Conservation (phyloP, 2,888 invertebrate genomes). For the Zhuqinia jingwanae region DNA sequence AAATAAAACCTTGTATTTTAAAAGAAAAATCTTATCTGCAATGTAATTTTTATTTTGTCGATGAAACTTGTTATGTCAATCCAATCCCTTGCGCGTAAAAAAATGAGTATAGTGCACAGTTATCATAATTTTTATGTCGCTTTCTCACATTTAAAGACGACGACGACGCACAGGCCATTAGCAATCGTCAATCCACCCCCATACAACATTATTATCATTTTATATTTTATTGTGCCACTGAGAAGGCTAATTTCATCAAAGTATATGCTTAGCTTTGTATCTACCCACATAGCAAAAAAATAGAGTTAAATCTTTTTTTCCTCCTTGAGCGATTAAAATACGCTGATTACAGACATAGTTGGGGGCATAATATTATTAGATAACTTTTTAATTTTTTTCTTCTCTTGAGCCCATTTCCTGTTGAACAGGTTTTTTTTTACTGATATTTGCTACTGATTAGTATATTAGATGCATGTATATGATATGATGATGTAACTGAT, state of each 20-base stretch:
- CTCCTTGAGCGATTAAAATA: slow-evolving; percentile 7
- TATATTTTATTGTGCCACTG: too few relatives aligned
- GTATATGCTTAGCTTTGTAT: neutral
- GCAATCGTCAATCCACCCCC: slow-evolving; percentile 17
- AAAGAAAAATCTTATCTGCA: too few relatives aligned
- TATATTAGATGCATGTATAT: neutral
- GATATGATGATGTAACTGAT: too few relatives aligned
- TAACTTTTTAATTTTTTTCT: neutral
- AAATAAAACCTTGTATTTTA: neutral
- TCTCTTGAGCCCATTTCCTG: slow-evolving; percentile 66
- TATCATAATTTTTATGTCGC: neutral
- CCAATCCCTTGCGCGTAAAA: too few relatives aligned
- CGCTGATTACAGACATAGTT: neutral
- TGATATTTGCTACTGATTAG: neutral
- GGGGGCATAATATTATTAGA: neutral
- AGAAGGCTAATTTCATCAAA: too few relatives aligned
- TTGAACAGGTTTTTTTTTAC: slow-evolving; percentile 58
- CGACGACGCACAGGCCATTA: slow-evolving; percentile 9
- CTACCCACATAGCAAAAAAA: slow-evolving; percentile 34
- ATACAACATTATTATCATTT: neutral
- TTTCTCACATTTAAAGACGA: slow-evolving; percentile 20
- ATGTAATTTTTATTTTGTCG: neutral
- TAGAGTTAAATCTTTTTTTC: neutral
- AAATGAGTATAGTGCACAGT: neutral
- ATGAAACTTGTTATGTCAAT: slow-evolving; percentile 20